Percentiles rank a stretch among this genome's conserved stretches.
Conservation (phyloP, 1,140 invertebrate genomes). For the Lamellibrachia luymesi region DNA sequence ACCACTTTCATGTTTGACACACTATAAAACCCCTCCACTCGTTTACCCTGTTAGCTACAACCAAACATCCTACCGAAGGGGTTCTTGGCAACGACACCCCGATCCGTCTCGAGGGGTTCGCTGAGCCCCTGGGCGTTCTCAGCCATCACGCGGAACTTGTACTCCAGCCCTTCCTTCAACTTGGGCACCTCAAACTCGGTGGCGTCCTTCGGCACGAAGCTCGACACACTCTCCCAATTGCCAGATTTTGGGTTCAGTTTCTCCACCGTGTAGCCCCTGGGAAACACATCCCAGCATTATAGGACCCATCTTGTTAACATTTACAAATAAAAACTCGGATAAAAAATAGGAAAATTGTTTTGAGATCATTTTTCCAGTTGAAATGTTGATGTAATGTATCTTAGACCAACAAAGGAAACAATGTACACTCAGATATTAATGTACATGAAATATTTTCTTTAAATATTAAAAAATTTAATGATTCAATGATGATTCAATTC, state of each 20-base stretch:
- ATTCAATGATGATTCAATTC: no score
- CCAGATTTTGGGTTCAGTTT: conserved; percentile 92
- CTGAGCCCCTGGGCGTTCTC: conserved; percentile 94
- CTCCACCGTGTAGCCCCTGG: conserved; percentile 83
- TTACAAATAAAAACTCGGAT: not conserved
- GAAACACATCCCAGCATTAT: not conserved
- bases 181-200: conserved; percentile 52
- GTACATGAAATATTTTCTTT: no score
- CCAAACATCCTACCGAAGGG: conserved; percentile 73
- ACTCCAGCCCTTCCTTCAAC: conserved; percentile 89
- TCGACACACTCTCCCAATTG: conserved; percentile 88
- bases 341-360: not conserved
- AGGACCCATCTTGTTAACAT: not conserved
- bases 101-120: conserved; percentile 76
- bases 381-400: no score
- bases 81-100: conserved; percentile 93
- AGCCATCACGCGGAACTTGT: conserved; percentile 90
- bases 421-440: no score
- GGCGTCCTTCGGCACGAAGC: conserved; percentile 61
- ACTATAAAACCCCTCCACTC: not conserved
- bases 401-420: no score
- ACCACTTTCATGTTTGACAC: not conserved
- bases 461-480: no score
- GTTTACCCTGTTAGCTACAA: not conserved
- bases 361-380: no score